Percentiles rank a stretch among this genome's conserved stretches.
Conservation (phyloP, 2,113 vertebrate genomes). For the Zosterops lateralis region DNA sequence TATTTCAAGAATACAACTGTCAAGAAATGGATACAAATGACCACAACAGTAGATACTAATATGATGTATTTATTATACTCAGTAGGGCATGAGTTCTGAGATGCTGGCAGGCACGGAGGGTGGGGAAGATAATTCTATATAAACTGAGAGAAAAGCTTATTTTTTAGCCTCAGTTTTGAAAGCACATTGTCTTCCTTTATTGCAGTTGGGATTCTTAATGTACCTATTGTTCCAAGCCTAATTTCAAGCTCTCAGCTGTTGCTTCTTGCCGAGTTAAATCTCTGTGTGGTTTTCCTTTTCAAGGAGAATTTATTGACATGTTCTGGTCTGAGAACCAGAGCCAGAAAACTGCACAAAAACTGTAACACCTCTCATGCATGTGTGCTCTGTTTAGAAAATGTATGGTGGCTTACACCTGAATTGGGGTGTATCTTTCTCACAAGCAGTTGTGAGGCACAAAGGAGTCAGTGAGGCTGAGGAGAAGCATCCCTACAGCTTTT, state of each 20-base stretch:
- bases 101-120: background rate
- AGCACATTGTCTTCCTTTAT: background rate
- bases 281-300: background rate
- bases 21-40: background rate
- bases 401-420: background rate
- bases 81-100: background rate
- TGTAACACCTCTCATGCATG: background rate
- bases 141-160: background rate
- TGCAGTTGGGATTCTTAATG: background rate
- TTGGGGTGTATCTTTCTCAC: background rate
- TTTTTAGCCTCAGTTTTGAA: background rate
- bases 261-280: background rate
- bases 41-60: background rate
- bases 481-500: background rate
- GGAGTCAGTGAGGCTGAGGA: background rate
- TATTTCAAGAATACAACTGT: background rate
- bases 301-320: background rate
- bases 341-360: background rate
- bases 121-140: background rate
- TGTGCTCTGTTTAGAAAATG: background rate
- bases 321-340: background rate
- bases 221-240: background rate
- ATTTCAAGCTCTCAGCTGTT: background rate
- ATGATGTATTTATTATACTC: background rate
- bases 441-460: background rate